phyloP scores from a whole-genome alignment of 1,140 invertebrate genomes.

The Papilio aristodemus region DNA sequence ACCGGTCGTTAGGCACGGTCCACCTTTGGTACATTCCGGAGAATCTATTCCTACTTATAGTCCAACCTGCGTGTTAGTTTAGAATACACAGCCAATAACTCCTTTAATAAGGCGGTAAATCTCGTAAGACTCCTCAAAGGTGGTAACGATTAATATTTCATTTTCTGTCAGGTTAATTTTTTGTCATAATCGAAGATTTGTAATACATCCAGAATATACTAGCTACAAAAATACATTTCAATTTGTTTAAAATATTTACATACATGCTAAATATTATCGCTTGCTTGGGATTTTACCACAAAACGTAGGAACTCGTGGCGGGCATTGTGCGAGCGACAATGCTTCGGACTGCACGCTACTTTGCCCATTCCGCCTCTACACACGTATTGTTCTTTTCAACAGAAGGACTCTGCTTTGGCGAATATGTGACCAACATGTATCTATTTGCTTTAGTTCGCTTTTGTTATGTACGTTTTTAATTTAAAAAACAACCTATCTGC shows the following conservation, averaged over 20 bases:
- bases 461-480: conserved; percentile 6
- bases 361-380: background rate
- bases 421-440: background rate
- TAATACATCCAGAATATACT: no score
- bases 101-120: no score
- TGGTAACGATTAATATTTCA: no score
- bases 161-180: no score
- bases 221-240: background rate
- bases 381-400: background rate
- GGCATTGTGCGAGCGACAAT: background rate
- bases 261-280: background rate
- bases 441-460: background rate
- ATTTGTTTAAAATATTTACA: background rate
- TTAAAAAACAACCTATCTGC: background rate
- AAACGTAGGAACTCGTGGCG: background rate
- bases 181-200: no score
- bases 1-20: background rate
- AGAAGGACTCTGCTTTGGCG: no score
- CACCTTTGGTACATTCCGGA: conserved; percentile 2
- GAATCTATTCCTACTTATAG: background rate
- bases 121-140: no score
- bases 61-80: background rate
- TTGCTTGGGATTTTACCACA: background rate
- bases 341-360: background rate
- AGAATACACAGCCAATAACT: background rate